phyloP scores from a whole-genome alignment of 37 sponge, comb jelly and placozoan genomes.

The Corticium candelabrum region DNA sequence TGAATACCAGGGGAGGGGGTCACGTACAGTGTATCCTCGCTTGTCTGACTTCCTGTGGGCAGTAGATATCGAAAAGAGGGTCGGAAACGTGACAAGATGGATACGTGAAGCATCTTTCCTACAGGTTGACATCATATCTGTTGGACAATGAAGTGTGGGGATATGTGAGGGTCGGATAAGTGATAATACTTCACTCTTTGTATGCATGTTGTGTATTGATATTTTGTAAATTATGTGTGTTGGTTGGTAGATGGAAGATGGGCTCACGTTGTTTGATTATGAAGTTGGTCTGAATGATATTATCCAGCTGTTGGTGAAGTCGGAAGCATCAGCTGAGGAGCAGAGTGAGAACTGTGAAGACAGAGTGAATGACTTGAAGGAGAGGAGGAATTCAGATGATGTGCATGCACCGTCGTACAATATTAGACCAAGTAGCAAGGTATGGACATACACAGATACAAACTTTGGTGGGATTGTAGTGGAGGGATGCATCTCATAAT shows the following conservation, averaged over 20 bases:
- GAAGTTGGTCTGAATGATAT: conserved; percentile 85
- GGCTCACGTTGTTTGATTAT: conserved; percentile 78
- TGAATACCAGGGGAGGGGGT: too few relatives aligned
- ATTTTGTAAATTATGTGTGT: conserved; percentile 5
- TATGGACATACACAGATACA: too few relatives aligned
- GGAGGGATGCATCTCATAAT: too few relatives aligned
- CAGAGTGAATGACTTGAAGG: too few relatives aligned
- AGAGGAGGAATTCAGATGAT: too few relatives aligned
- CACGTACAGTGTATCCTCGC: too few relatives aligned
- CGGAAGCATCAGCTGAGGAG: background rate
- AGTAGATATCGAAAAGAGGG: too few relatives aligned
- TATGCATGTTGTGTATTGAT: background rate
- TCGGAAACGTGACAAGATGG: too few relatives aligned
- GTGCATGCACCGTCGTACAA: too few relatives aligned
- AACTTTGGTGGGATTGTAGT: too few relatives aligned
- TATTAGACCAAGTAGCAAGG: too few relatives aligned
- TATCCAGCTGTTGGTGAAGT: conserved; percentile 47
- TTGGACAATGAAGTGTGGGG: background rate
- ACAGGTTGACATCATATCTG: background rate
- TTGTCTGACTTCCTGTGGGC: too few relatives aligned
- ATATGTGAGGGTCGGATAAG: background rate
- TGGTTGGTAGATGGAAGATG: conserved; percentile 58
- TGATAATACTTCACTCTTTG: background rate
- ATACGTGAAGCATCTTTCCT: background rate
- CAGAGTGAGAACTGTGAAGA: background rate